Evolutionary conservation across 1,140 invertebrate species (phyloP).

Genomic region (Drosophila hydei): DNA sequence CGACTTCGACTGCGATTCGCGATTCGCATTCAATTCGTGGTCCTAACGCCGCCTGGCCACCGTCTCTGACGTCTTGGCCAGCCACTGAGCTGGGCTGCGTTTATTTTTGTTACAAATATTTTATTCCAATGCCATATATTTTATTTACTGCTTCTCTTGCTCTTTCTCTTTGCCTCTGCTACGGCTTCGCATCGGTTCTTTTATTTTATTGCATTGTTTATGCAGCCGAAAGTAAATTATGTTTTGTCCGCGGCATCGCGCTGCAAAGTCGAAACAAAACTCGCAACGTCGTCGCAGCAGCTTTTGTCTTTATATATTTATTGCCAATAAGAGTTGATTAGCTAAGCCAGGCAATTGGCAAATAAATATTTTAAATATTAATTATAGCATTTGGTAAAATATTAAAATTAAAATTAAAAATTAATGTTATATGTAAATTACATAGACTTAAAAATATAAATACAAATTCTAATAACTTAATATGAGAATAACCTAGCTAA

Average conservation of each 20-base stretch:
- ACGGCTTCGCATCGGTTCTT: conserved; percentile 59
- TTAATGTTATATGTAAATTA: too few relatives aligned
- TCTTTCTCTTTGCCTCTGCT: conserved; percentile 1
- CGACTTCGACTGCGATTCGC: conserved; percentile 3
- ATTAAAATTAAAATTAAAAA: too few relatives aligned
- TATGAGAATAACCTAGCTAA: too few relatives aligned
- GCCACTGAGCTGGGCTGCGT: conserved; percentile 36
- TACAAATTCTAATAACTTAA: too few relatives aligned
- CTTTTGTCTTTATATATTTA: conserved; percentile 37
- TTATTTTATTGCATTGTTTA: conserved; percentile 83
- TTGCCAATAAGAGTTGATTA: conserved; percentile 4
- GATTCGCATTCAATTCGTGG: conserved; percentile 9
- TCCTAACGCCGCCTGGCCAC: conserved; percentile 36
- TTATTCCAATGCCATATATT: conserved; percentile 82
- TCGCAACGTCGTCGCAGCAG: conserved; percentile 38
- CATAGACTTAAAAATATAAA: too few relatives aligned
- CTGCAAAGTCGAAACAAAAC: conserved; percentile 42
- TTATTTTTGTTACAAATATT: conserved; percentile 82
- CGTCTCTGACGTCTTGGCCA: conserved; percentile 11
- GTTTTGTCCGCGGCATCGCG: conserved; percentile 58
- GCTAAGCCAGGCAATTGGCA: not conserved
- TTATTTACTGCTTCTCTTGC: conserved; percentile 56
- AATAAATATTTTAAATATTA: not conserved
- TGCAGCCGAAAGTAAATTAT: conserved; percentile 80
- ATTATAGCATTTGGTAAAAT: too few relatives aligned